Base-by-base conservation (phyloP, 2,797 vertebrate genomes). In the Champsocephalus gunnari region DNA sequence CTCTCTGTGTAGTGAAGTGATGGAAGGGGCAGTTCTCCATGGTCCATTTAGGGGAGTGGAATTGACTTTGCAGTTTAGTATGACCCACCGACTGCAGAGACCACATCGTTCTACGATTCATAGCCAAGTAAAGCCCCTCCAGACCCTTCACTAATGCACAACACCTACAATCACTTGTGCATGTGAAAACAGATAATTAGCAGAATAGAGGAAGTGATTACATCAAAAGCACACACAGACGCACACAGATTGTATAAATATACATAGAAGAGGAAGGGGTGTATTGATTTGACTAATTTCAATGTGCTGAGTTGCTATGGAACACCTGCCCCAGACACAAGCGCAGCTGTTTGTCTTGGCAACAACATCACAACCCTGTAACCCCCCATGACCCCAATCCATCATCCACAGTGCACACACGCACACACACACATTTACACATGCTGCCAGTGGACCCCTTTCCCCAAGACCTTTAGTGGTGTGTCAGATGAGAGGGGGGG, bases 331-430 rank as follows among this genome's bases (percentile, higher is more conserved):
- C 80, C 81, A 76, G 79, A 94, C 89, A 90, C 80, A 64, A 91
- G 83, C 89, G 79, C 92, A 95, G 93, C 93, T 94, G 94, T 94
- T 92, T 92, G 90, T 88, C 91, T 94, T 92, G 91, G 91, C 91
- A 82, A 89, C 86, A 89, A 89, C 88, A 93, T 86, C 66, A 66
- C 87, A 89, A 91, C 90, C 92, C 86, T 69, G 70, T 48, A 84
- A 95, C 92, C 94, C 86, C 32, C 66, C 59, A 48, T 81, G 87
- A 94, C 92, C 93, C 89, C 83, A 89, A 95, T 95, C 93, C 90
- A 94, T 95, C 94, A 94, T 85, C 74, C 71, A 66, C 79, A 70
- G 79, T 84, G 77, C 59, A 68, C 66, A 72, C 61, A 75, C 59
- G 70, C 64, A 70, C 34, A 38, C 12, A 54, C 61, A 41, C 14